These are phyloP conservation scores for Prunella himalayana DNA, from an alignment of 2,113 vertebrate species.

Conservation along the genomic window DNA sequence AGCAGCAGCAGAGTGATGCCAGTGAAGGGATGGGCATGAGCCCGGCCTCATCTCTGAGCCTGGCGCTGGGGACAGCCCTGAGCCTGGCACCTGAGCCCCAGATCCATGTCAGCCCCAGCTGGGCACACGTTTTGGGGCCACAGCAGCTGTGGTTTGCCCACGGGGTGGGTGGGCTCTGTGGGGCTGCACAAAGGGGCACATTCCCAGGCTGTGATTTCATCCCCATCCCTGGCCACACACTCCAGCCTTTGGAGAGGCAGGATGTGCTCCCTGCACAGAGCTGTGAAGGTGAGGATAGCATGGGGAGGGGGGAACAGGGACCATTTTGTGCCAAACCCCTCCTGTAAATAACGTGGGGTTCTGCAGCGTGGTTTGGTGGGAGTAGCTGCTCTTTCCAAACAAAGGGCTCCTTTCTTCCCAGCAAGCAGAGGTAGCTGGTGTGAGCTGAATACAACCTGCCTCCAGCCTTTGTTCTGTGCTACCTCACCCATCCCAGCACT, in stretches of 20 bases:
- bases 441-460: slow-evolving; percentile 17
- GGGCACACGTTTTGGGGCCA: background rate
- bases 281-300: background rate
- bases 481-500: background rate
- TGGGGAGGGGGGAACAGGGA: background rate
- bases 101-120: accelerated
- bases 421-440: slow-evolving; percentile 22
- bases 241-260: background rate
- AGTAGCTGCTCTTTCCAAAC: slow-evolving; percentile 11
- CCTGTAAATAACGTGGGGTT: accelerated
- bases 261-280: background rate
- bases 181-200: accelerated
- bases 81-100: accelerated
- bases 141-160: accelerated
- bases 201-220: background rate
- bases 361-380: background rate
- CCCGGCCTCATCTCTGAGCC: background rate
- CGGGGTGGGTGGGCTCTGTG: background rate
- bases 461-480: background rate
- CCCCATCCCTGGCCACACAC: background rate
- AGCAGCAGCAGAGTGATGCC: accelerated
- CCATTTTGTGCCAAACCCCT: background rate
- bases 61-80: background rate
- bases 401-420: slow-evolving; percentile 41
- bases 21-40: accelerated